These are phyloP conservation scores for Dorcus hopei DNA, from an alignment of 2,888 invertebrate genomes.

Conservation along the genomic window DNA sequence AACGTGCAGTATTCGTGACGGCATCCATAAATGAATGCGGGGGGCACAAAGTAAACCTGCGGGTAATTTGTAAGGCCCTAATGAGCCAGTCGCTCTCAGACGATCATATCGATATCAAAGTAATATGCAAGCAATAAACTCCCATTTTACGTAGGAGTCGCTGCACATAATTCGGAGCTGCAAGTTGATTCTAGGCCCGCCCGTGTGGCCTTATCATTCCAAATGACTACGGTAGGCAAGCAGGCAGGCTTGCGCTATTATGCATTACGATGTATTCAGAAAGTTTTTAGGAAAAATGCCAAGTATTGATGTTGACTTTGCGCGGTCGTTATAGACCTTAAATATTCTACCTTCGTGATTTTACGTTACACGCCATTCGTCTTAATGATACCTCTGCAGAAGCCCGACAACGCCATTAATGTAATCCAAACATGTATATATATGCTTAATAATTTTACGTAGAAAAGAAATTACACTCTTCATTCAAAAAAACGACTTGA, in stretches of 20 bases:
- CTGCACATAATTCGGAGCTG: slow-evolving; percentile 29
- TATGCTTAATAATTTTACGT: no score
- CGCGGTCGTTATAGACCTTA: slow-evolving; percentile 32
- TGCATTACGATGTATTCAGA: slow-evolving; percentile 5
- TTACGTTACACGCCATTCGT: slow-evolving; percentile 46
- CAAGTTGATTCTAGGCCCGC: slow-evolving; percentile 27
- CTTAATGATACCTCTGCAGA: slow-evolving; percentile 46
- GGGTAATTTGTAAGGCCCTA: slow-evolving; percentile 36
- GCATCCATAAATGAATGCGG: slow-evolving; percentile 27
- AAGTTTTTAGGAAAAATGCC: slow-evolving; percentile 16
- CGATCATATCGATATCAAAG: slow-evolving; percentile 38
- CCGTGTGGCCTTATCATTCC: not conserved
- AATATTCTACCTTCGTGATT: slow-evolving; percentile 42
- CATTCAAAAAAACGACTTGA: no score
- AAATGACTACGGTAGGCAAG: not conserved
- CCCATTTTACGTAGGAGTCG: slow-evolving; percentile 31
- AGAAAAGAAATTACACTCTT: no score
- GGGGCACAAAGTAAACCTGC: slow-evolving; percentile 25
- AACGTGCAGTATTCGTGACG: slow-evolving; percentile 30
- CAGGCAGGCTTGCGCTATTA: not conserved
- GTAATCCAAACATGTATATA: slow-evolving; percentile 12
- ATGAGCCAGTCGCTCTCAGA: slow-evolving; percentile 35
- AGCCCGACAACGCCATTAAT: slow-evolving; percentile 13
- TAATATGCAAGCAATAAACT: slow-evolving; percentile 37
- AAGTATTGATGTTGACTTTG: slow-evolving; percentile 28